Evolutionary conservation across 2,113 vertebrate genomes (phyloP), one percentile per base, ranked within the genome.

Genomic region (Oplegnathus fasciatus): DNA sequence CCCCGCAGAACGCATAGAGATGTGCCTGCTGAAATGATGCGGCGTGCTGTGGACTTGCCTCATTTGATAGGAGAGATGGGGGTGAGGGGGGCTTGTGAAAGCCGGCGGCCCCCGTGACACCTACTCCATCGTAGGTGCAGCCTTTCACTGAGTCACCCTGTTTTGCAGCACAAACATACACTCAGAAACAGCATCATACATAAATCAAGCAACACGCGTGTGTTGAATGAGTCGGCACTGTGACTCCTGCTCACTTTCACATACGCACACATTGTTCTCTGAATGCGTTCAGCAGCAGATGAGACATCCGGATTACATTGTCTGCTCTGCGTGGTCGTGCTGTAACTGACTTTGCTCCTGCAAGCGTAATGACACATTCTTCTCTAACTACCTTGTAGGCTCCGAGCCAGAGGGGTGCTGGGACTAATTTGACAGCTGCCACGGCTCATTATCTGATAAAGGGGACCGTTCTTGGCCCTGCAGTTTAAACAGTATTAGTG

Each of bases 391-490:
- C 75, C 78, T 87, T 58, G 78, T 79, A 62, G 76, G 84, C 85
- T 71, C 17, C 1, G 8, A 89, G 92, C 89, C 88, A 85, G 88
- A 82, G 85, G 85, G 88, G 67, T 86, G 78, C 89, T 60, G 78
- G 85, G 89, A 84, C 90, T 93, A 93, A 93, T 93, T 90, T 93
- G 92, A 93, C 89, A 93, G 91, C 91, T 92, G 92, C 92, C 91
- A 86, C 24, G 18, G 84, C 86, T 92, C 89, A 89, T 93, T 93
- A 92, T 93, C 88, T 86, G 80, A 89, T 90, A 80, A 88, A 86
- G 85, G 84, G 68, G 69, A 83, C 84, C 11, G 78, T 85, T 86
- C 66, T 87, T 61, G 69, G 85, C 85, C 85, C 83, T 22, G 80
- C 74, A 83, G 86, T 89, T 91, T 74, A 88, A 85, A 85, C 72